phyloP scores from a whole-genome alignment of 2,113 vertebrate genomes.

The Prietella phreatophila region DNA sequence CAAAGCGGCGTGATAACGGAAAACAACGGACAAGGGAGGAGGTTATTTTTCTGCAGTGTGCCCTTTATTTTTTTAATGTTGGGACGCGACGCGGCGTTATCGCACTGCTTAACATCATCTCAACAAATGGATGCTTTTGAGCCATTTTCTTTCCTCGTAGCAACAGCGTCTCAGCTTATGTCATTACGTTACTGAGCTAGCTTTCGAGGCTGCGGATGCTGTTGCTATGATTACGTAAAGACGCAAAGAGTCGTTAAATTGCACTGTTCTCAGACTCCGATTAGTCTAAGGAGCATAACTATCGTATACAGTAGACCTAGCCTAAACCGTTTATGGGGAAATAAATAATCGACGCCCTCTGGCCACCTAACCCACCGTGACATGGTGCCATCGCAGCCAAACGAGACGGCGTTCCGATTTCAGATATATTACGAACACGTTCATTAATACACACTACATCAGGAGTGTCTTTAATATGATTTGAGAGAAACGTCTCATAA shows the following conservation, averaged over 20 bases:
- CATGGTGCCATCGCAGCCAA: neutral
- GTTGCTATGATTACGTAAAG: neutral
- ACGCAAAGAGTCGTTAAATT: neutral
- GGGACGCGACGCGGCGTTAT: neutral
- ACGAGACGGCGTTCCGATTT: neutral
- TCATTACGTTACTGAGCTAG: neutral
- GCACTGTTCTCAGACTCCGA: neutral
- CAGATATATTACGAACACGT: too few species aligned
- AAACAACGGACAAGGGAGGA: neutral
- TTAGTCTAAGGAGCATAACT: too few species aligned
- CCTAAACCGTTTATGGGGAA: neutral
- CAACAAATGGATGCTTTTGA: neutral
- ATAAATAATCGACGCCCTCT: neutral
- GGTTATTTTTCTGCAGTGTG: neutral
- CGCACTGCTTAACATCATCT: neutral
- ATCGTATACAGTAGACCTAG: neutral
- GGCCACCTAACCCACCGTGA: neutral
- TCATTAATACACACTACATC: neutral
- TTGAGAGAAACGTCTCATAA: slow-evolving; percentile 28
- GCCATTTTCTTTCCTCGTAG: neutral
- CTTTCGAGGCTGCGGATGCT: neutral
- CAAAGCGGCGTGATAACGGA: neutral
- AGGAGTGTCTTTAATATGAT: slow-evolving; percentile 37
- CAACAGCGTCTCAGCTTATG: neutral
- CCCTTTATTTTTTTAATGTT: neutral